Evolutionary conservation across 2,888 invertebrate species (phyloP), one percentile per base, ranked within the genome.

Genomic region (Nematopogon swammerdamellus): DNA sequence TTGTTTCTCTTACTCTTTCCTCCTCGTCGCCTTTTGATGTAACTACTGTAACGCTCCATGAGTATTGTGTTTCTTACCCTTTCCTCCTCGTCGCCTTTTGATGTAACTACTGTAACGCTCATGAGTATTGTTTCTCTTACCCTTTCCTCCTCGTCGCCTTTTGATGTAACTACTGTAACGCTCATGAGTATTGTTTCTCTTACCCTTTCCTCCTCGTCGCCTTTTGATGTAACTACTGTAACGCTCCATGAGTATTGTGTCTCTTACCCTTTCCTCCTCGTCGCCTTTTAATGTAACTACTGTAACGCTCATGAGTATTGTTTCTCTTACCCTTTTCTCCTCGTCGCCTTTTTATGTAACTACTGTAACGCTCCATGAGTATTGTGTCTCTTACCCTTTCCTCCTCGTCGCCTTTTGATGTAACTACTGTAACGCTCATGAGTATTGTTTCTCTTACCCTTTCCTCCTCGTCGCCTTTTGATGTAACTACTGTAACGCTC

Each of bases 191-290:
- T 25, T 25, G 25, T 25, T 6, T 25, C 5, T 25, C 59, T 61
- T 57, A 80, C 83, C 82, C 74, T 63, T 81, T 81, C 57, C 82
- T 76, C 59, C 73, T 82, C 45, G 77, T 80, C 43, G 81, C 80
- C 58, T 77, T 70, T n/a, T n/a, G n/a, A n/a, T n/a, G n/a, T n/a
- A n/a, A n/a, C n/a, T n/a, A n/a, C n/a, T n/a, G n/a, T n/a, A n/a
- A n/a, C n/a, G n/a, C n/a, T n/a, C n/a, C n/a, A 25, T 25, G 8
- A 25, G 8, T 25, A 25, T 25, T 25, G 25, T 25, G 8, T 25
- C 5, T 25, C 59, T 61, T 57, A 80, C 83, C 82, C 74, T 63
- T 81, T 81, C 57, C 82, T 76, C 59, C 73, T 82, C 45, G 77
- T 80, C 43, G 81, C 80, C 58, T 77, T 70, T n/a, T n/a, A n/a